Evolutionary conservation across 1,140 invertebrate genomes (phyloP).

Genomic region (Musca vetustissima): DNA sequence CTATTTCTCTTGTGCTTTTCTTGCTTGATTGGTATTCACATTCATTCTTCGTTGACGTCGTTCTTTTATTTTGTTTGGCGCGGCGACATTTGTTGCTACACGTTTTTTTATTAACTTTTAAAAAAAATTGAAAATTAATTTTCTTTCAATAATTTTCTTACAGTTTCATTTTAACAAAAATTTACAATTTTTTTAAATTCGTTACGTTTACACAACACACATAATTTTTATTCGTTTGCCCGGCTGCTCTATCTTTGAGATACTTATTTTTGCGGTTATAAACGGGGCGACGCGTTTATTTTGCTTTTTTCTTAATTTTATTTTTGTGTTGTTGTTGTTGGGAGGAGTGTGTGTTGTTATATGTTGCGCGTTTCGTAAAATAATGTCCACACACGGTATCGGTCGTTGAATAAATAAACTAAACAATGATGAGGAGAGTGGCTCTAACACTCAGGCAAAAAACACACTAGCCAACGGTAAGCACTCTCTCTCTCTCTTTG

Average conservation of each 20-base stretch:
- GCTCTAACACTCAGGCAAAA: background rate
- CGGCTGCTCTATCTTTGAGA: background rate
- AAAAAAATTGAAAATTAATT: too few species aligned
- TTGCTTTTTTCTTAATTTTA: constrained; percentile 7
- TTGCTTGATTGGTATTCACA: background rate
- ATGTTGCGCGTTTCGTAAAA: constrained; percentile 46
- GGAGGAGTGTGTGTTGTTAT: constrained; percentile 22
- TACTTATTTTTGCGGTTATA: background rate
- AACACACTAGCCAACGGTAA: background rate
- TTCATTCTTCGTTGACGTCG: too few species aligned
- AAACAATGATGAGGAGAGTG: constrained; percentile 1
- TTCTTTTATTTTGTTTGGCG: too few species aligned
- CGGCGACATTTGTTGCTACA: too few species aligned
- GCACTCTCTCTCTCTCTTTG: too few species aligned
- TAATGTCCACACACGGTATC: constrained; percentile 52
- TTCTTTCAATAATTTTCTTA: background rate
- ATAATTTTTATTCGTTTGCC: background rate
- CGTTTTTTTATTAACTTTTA: too few species aligned
- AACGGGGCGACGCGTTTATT: background rate
- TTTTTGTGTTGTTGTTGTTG: too few species aligned
- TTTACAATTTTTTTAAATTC: background rate
- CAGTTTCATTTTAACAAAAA: background rate
- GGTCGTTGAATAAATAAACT: constrained; percentile 52
- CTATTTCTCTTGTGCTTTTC: constrained; percentile 11
- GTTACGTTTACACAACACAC: background rate